phyloP scores from a whole-genome alignment of 2,113 vertebrate species.

The Centropristis striata region DNA sequence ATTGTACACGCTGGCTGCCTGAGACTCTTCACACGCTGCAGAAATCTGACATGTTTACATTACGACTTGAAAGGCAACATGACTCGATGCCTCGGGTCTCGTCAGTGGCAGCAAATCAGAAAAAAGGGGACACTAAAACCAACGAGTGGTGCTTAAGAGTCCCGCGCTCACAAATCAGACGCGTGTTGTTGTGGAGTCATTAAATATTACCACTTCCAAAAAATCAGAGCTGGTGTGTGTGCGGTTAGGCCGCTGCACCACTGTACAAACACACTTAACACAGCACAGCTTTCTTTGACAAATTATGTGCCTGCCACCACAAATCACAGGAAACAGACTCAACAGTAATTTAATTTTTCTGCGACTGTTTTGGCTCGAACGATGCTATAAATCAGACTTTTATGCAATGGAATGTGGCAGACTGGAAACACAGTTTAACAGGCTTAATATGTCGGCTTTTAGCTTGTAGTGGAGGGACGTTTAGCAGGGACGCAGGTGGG shows the following conservation, averaged over 20 bases:
- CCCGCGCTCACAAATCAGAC: conserved; percentile 63
- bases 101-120: conserved; percentile 62
- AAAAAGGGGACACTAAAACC: conserved; percentile 40
- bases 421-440: conserved; percentile 37
- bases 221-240: conserved; percentile 76
- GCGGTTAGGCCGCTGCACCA: conserved; percentile 73
- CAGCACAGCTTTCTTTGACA: conserved; percentile 66
- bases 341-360: conserved; percentile 38
- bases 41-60: conserved; percentile 76
- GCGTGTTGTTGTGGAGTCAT: conserved; percentile 65
- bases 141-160: conserved; percentile 48
- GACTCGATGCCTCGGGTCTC: conserved; percentile 49
- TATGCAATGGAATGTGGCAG: conserved; percentile 48
- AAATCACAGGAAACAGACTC: conserved; percentile 58
- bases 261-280: conserved; percentile 74
- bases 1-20: not conserved
- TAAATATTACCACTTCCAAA: conserved; percentile 76
- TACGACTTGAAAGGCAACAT: conserved; percentile 64
- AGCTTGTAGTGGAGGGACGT: not conserved
- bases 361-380: conserved; percentile 31
- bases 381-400: conserved; percentile 54
- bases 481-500: no score
- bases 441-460: conserved; percentile 21
- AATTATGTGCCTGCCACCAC: conserved; percentile 49
- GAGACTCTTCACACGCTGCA: conserved; percentile 39